Evolutionary conservation across 2,888 invertebrate genomes (phyloP).

Genomic region (Parapristionchus giblindavisi): DNA sequence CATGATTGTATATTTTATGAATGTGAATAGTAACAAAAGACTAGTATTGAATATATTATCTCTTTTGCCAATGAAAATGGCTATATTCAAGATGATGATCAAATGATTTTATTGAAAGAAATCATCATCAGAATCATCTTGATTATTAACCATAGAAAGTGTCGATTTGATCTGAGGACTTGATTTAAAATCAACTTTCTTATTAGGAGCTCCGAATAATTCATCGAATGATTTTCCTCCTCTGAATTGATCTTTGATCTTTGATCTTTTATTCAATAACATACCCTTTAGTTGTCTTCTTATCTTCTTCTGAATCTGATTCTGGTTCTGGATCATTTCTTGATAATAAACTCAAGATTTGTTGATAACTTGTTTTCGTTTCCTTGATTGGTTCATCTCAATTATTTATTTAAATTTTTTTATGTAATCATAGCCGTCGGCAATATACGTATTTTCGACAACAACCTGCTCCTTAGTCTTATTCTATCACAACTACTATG

Average conservation of each 20-base stretch:
- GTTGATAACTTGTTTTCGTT: slow-evolving; percentile 13
- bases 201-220: slow-evolving; percentile 1
- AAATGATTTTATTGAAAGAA: slow-evolving; percentile 32
- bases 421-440: no score
- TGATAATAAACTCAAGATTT: background rate
- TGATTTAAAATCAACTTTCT: background rate
- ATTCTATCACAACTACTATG: no score
- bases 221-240: slow-evolving; percentile 15
- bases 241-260: background rate
- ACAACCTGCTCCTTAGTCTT: no score
- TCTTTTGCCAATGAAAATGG: no score
- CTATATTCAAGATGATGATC: no score
- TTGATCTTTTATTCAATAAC: background rate
- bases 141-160: slow-evolving; percentile 12
- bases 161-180: background rate
- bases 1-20: no score
- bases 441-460: no score
- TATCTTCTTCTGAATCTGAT: slow-evolving; percentile 15
- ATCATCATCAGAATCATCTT: slow-evolving; percentile 31
- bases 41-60: no score
- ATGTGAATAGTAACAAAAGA: no score
- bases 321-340: background rate
- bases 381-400: background rate
- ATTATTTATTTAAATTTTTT: background rate
- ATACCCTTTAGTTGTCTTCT: slow-evolving; percentile 3